Base-by-base conservation (phyloP, 2,113 vertebrate genomes). In the Gnathonemus echidnorhynchus region DNA sequence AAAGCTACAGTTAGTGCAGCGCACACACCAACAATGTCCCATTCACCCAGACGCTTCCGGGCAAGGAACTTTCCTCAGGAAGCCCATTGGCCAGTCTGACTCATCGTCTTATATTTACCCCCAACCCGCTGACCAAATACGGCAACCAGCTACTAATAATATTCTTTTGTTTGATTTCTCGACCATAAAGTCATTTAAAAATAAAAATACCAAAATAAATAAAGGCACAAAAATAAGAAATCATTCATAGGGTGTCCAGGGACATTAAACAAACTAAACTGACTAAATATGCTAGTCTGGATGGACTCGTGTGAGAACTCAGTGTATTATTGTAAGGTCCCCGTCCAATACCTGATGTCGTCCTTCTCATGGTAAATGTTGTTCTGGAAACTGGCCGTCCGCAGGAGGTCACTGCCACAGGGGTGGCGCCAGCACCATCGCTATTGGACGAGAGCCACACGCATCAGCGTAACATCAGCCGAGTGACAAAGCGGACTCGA, bases 351-450 rank as follows among this genome's bases (percentile, higher is more conserved):
- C 98, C 97, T 97, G 92, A 97, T 91, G 10, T 98, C 97, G n/a
- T 98, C 97, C 3, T 97, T 97, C 95, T 97, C 97, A 0, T 98
- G 97, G 92, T 98, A 97, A 2, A 97, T 99, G 94, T 97, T 97
- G 11, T 96, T 94, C 90, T 97, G 98, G 92, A 98, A 98, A 90
- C 95, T 94, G 62, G 97, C 95, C 48, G 96, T 97, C 31, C 98
- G 95, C 89, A 99, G 95, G 31, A 99, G 96, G 91, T 98, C 95
- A 2, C 97, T 97, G 88, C 98, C 98, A 0, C 92, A 92, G 0
- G 97, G 98, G 92, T 98, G 97, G 50, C 96, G 96, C 98, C 98
- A 98, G 90, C 97, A 97, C 94, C 98, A 96, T 84, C 97, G 97
- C 98, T 99, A 94, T 2, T 89, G 8, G 39, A 24, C 31, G 35